A percentile compares a stretch with the other conserved stretches of the same genome.
These are phyloP conservation scores for Caenorhabditis wallacei DNA, from an alignment of 2,888 invertebrate species.

Conservation along the genomic window DNA sequence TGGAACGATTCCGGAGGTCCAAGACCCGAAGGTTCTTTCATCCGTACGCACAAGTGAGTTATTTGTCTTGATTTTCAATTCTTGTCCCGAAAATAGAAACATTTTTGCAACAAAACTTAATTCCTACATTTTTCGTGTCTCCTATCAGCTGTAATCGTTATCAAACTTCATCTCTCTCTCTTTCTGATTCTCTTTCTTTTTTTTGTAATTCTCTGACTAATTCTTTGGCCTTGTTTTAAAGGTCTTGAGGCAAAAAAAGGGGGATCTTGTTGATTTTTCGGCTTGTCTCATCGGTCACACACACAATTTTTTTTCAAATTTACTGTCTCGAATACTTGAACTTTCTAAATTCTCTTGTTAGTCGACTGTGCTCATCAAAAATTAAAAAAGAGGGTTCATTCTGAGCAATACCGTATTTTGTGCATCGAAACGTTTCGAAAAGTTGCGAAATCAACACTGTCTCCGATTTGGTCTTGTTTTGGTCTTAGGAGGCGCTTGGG, in stretches of 20 bases:
- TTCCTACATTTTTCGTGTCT: not conserved
- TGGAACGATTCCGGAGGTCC: conserved; percentile 68
- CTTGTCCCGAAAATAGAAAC: conserved; percentile 4
- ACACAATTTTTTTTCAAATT: not conserved
- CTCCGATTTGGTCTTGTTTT: conserved; percentile 58
- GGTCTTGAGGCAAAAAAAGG: not conserved
- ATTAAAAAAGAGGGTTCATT: too few species aligned
- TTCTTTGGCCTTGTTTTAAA: conserved; percentile 21
- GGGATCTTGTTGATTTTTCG: not conserved
- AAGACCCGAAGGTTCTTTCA: conserved; percentile 73
- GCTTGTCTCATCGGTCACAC: not conserved
- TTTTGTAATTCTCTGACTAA: conserved; percentile 3
- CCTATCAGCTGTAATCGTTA: conserved; percentile 52
- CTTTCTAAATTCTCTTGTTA: not conserved
- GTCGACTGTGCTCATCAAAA: too few species aligned
- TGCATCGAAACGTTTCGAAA: conserved; percentile 39
- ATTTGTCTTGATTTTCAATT: not conserved
- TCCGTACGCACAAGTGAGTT: conserved; percentile 70
- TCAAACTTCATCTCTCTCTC: conserved; percentile 6
- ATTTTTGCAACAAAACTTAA: conserved; percentile 16
- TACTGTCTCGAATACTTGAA: too few species aligned
- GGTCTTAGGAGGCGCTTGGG: conserved; percentile 17
- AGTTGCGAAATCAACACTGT: conserved; percentile 44
- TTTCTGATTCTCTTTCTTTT: not conserved
- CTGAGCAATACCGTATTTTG: conserved; percentile 7